Evolutionary conservation across 1,140 invertebrate genomes (phyloP).

Genomic region (Drosophila albomicans): DNA sequence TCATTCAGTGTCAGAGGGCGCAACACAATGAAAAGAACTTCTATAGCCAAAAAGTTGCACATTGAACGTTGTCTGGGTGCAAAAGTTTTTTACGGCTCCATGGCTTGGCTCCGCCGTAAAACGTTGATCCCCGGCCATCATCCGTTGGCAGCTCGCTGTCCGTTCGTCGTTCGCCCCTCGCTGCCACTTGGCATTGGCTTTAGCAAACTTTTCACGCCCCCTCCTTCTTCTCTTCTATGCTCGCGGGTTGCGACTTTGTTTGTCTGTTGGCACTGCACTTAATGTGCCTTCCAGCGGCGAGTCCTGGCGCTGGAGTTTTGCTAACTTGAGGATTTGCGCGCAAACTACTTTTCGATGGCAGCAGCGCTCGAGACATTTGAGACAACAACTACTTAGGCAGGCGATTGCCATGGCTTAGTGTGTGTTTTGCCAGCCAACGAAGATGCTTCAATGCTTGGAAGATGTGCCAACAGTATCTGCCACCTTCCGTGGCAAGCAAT

Average conservation of each 20-base stretch:
- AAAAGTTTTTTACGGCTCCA: constrained; percentile 48
- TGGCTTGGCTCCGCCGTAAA: constrained; percentile 45
- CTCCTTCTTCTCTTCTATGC: constrained; percentile 8
- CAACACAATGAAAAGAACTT: constrained; percentile 77
- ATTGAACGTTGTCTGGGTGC: constrained; percentile 40
- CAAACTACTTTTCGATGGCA: constrained; percentile 83
- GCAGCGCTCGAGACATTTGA: constrained; percentile 46
- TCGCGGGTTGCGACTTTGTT: constrained; percentile 55
- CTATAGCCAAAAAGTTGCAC: constrained; percentile 61
- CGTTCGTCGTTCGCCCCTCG: neutral
- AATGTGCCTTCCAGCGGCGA: constrained; percentile 46
- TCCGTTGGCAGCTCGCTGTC: constrained; percentile 55
- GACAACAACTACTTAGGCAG: constrained; percentile 80
- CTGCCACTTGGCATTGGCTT: constrained; percentile 45
- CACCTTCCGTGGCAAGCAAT: constrained; percentile 47
- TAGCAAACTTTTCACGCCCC: constrained; percentile 50
- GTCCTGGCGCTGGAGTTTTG: constrained; percentile 60
- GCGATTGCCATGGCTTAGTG: constrained; percentile 76
- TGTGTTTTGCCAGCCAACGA: constrained; percentile 42
- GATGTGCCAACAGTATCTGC: constrained; percentile 22
- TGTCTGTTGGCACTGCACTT: constrained; percentile 74
- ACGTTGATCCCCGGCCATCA: constrained; percentile 78
- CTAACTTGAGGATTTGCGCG: constrained; percentile 83
- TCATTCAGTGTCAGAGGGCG: constrained; percentile 66
- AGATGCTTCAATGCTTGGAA: constrained; percentile 51